Conservation (phyloP, 2,113 vertebrate species). For the Xiphophorus couchianus region DNA sequence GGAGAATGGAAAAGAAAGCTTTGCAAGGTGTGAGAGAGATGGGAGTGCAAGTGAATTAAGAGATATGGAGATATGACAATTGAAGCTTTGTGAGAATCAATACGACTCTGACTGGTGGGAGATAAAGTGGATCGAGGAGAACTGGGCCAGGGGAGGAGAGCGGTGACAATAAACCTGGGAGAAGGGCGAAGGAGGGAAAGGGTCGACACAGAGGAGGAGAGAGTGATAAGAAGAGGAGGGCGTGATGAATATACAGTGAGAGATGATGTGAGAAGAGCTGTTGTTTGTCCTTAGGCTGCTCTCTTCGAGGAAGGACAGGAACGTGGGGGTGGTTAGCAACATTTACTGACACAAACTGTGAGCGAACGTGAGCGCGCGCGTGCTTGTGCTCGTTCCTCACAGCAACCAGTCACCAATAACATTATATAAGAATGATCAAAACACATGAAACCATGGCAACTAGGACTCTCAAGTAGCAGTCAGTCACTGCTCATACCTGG, state of each 20-base stretch:
- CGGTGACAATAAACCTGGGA: slow-evolving; percentile 39
- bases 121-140: slow-evolving; percentile 50
- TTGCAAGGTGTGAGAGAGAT: slow-evolving; percentile 36
- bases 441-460: slow-evolving; percentile 75
- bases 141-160: slow-evolving; percentile 36
- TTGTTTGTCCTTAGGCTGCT: slow-evolving; percentile 77
- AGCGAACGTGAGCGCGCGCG: slow-evolving; percentile 23
- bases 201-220: slow-evolving; percentile 22
- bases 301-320: slow-evolving; percentile 75
- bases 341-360: slow-evolving; percentile 73
- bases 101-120: slow-evolving; percentile 51
- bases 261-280: slow-evolving; percentile 71
- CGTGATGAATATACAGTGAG: slow-evolving; percentile 48
- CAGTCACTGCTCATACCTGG: slow-evolving; percentile 19
- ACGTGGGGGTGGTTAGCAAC: slow-evolving; percentile 75
- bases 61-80: slow-evolving; percentile 70
- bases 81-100: slow-evolving; percentile 59
- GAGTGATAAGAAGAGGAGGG: slow-evolving; percentile 36
- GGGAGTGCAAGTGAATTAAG: slow-evolving; percentile 55
- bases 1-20: slow-evolving; percentile 32
- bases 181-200: slow-evolving; percentile 29
- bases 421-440: slow-evolving; percentile 77
- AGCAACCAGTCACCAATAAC: slow-evolving; percentile 73
- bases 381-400: slow-evolving; percentile 55
- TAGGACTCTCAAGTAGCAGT: slow-evolving; percentile 46